These are phyloP conservation scores for Rhea americana DNA, from an alignment of 2,113 vertebrate genomes.

Conservation along the genomic window DNA sequence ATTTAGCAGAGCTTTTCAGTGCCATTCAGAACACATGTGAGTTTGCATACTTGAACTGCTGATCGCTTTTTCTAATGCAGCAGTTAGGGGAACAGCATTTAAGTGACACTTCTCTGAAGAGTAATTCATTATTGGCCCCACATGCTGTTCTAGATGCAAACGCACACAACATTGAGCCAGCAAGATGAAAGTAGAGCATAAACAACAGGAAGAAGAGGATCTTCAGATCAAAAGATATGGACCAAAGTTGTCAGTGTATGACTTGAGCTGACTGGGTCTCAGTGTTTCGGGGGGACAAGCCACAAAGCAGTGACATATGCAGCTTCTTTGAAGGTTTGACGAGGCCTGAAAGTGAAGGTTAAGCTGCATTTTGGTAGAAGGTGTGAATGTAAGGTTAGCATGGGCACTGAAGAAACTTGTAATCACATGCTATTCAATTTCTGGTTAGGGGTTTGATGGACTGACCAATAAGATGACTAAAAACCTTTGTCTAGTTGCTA, in stretches of 20 bases:
- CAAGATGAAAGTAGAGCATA: not conserved
- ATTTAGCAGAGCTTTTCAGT: not conserved
- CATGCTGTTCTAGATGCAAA: not conserved
- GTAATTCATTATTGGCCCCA: not conserved
- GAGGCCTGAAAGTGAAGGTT: not conserved
- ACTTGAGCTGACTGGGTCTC: not conserved
- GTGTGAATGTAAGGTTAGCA: not conserved
- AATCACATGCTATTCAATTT: not conserved
- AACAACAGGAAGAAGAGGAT: not conserved
- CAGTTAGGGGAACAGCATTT: not conserved
- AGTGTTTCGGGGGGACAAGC: not conserved
- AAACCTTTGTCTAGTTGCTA: not conserved
- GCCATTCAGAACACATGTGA: not conserved
- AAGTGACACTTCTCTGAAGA: not conserved
- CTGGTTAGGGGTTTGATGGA: not conserved
- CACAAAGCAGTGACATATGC: not conserved
- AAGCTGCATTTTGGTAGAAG: not conserved
- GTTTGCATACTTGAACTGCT: no score
- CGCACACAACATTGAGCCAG: not conserved
- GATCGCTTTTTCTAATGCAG: not conserved
- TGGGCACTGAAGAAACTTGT: not conserved
- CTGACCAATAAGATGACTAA: accelerated
- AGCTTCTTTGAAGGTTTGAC: not conserved
- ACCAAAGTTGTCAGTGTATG: not conserved
- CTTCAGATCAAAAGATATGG: not conserved